A percentile compares a stretch with the other conserved stretches of the same genome.
These are phyloP conservation scores for Apis dorsata DNA, from an alignment of 1,140 invertebrate genomes.

Conservation along the genomic window DNA sequence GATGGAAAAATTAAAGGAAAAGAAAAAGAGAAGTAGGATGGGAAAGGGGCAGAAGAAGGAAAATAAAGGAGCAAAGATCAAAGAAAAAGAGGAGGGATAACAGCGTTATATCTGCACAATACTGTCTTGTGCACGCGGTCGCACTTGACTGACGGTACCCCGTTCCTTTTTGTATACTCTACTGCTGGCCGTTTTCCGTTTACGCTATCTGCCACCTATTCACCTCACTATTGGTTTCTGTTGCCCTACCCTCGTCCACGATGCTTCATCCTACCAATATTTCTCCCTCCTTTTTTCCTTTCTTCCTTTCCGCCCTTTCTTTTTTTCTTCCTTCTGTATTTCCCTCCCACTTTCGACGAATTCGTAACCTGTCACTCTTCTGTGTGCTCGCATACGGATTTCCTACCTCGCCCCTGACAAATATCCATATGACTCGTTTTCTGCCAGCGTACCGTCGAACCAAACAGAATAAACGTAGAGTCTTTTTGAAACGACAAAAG, in stretches of 20 bases:
- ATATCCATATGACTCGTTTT: conserved; percentile 2
- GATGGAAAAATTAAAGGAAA: conserved; percentile 26
- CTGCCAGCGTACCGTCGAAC: neutral
- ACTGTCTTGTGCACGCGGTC: conserved; percentile 68
- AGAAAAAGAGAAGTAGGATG: neutral
- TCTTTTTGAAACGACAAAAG: conserved; percentile 1
- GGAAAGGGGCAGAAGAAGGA: neutral
- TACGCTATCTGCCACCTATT: conserved; percentile 35
- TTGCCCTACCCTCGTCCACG: conserved; percentile 30
- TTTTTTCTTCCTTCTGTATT: neutral
- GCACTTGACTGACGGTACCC: conserved; percentile 68
- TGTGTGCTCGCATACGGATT: conserved; percentile 34
- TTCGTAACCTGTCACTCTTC: conserved; percentile 40
- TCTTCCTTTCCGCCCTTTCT: conserved; percentile 1
- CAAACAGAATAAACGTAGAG: neutral
- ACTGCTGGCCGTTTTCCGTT: conserved; percentile 59
- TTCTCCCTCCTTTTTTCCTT: neutral
- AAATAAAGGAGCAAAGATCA: conserved; percentile 10
- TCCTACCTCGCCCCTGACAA: conserved; percentile 1
- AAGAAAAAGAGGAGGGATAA: conserved; percentile 39
- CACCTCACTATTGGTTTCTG: conserved; percentile 26
- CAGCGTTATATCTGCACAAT: conserved; percentile 20
- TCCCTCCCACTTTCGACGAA: conserved; percentile 13
- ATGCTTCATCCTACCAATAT: conserved; percentile 38
- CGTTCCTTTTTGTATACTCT: conserved; percentile 31